Base-by-base conservation (phyloP, 2,888 invertebrate genomes). In the Bembecia ichneumoniformis region DNA sequence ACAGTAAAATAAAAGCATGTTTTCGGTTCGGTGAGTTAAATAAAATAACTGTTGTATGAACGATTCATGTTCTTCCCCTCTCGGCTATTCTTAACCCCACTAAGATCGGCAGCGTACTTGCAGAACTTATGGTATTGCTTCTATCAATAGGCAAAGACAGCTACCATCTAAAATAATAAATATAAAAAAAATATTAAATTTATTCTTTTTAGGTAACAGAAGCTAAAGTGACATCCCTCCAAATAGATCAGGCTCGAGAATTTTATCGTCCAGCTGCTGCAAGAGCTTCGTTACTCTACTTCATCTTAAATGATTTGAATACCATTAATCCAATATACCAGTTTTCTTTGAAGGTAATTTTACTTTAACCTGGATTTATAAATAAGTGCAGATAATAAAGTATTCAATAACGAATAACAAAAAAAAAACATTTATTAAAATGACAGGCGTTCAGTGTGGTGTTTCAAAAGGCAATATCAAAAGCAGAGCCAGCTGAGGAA, bases 241-340 rank as follows among this genome's bases (percentile, higher is more conserved):
- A 97, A 87, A 98, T 98, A 64, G 98, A 98, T 76, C 92, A 93
- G 61, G 97, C 98, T 3, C 90, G 98, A 53, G 98, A 98, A 80
- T 91, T 95, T 68, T 93, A 93, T 64, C 88, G 96, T 54, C 94
- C 94, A 10, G 98, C 97, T 2, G 96, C 98, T 1, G 95, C 96
- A 0, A 89, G 98, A 67, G 97, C 98, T 0, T 97, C 97, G 49
- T 88, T 98, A 3, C 87, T 98, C 0, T 98, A 98, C 78, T 98
- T 98, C 68, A 97, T 98, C 59, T 84, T 98, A 43, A 98, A 98
- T 69, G 98, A 98, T 61, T 88, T 98, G 52, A 96, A 97, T 78
- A 97, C 96, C 35, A 97, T 98, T 55, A 97, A 98, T 82, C 97
- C 97, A 1, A 97, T 98, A 64, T 98, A 98, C 77, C 97, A 98